phyloP scores from a whole-genome alignment of 2,888 invertebrate species.

The Phrixothrix hirtus region DNA sequence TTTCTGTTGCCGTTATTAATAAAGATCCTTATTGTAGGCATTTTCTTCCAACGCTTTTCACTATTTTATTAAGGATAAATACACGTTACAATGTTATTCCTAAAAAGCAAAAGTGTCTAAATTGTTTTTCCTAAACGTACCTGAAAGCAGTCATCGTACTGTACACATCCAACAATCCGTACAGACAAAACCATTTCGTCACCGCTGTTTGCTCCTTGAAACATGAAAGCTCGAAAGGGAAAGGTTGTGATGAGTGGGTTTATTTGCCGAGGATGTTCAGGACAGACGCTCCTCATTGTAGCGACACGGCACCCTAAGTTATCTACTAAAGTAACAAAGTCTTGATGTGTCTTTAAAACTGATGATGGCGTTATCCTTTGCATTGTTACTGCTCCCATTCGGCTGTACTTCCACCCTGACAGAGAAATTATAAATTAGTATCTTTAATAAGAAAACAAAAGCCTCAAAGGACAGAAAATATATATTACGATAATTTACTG shows the following conservation, averaged over 20 bases:
- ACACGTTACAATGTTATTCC: too few species aligned
- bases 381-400: slow-evolving; percentile 60
- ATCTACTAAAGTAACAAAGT: slow-evolving; percentile 54
- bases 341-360: slow-evolving; percentile 42
- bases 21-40: too few species aligned
- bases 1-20: too few species aligned
- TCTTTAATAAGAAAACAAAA: slow-evolving; percentile 1
- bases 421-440: slow-evolving; percentile 6
- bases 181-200: slow-evolving; percentile 63
- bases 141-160: slow-evolving; percentile 59
- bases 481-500: too few species aligned
- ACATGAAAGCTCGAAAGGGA: slow-evolving; percentile 61
- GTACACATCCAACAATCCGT: slow-evolving; percentile 61
- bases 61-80: too few species aligned
- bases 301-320: slow-evolving; percentile 58
- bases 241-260: slow-evolving; percentile 54
- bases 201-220: slow-evolving; percentile 62
- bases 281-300: slow-evolving; percentile 56
- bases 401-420: slow-evolving; percentile 60
- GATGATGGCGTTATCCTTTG: slow-evolving; percentile 38
- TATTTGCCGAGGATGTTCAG: slow-evolving; percentile 54
- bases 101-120: too few species aligned
- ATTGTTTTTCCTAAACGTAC: too few species aligned
- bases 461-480: too few species aligned
- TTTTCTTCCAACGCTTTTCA: too few species aligned